Evolutionary conservation across 1,140 invertebrate species (phyloP), one percentile per base, ranked within the genome.

Genomic region (Temnothorax longispinosus): DNA sequence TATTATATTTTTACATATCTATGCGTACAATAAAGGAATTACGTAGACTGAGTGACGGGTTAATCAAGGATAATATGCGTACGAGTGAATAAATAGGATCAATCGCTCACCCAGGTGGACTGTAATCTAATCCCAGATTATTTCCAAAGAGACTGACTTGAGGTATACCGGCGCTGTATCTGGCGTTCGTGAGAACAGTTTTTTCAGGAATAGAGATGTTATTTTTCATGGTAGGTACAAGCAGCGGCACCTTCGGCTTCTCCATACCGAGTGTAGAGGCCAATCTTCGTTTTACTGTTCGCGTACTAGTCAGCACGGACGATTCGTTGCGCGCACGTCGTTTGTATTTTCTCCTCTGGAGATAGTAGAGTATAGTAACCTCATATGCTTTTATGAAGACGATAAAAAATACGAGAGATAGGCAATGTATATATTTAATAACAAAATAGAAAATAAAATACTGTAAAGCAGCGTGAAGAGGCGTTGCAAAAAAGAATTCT

Each of bases 171-270:
- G 94, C 91, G 21, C 85, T 90, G 67, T 92, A 91, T 88, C 93
- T 91, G 15, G 92, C 47, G 52, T 71, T 89, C 2, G 32, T 84
- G 6, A 95, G 44, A 3, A 71, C 13, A 6, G 85, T 82, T 76
- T 72, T 86, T n/a, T 93, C 92, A 27, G 62, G 47, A 27, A 89
- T n/a, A 50, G 82, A 6, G 41, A 13, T 84, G 91, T 54, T 94
- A 88, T 81, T 96, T 95, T 74, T 96, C 92, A 90, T 94, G 90
- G 10, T 96, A 60, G 89, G 91, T 94, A 74, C 95, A 94, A 64
- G 95, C 94, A 50, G 93, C 75, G 93, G 88, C 58, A 88, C 87
- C 60, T 93, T 64, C 88, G 94, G 91, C 27, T 92, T 93, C 69
- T 93, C 85, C 38, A 96, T 95, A 35, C 95, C 95, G 21, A 96